Conservation (phyloP, 2,113 vertebrate species). For the Sarotherodon lohbergeri region DNA sequence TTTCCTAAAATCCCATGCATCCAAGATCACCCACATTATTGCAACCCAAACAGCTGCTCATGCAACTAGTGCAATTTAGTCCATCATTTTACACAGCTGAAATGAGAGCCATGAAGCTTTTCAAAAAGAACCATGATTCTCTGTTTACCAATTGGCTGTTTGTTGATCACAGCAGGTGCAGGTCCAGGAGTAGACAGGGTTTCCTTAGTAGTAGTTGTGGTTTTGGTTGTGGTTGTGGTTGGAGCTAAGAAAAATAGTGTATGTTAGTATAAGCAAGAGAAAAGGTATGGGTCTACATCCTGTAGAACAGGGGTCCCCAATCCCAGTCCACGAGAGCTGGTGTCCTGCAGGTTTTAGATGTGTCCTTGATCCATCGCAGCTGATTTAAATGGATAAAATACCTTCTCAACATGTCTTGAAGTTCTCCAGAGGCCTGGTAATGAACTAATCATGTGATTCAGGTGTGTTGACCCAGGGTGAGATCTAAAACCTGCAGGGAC, state of each 20-base stretch:
- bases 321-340: no score
- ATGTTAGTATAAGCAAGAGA: conserved; percentile 37
- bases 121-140: conserved; percentile 10
- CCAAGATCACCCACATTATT: conserved; percentile 7
- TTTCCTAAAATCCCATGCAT: conserved; percentile 32
- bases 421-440: no score
- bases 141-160: conserved; percentile 64
- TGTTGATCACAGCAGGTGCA: conserved; percentile 37
- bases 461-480: no score
- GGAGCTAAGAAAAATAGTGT: conserved; percentile 66
- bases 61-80: conserved; percentile 26
- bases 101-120: conserved; percentile 17
- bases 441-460: no score
- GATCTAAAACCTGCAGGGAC: no score
- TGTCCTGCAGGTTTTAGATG: no score
- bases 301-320: neutral
- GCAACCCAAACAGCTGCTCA: conserved; percentile 14
- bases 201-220: conserved; percentile 51
- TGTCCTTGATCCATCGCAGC: no score
- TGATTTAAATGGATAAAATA: no score
- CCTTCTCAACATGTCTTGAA: no score
- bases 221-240: conserved; percentile 40
- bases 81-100: conserved; percentile 4
- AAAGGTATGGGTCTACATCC: neutral
- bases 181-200: conserved; percentile 44